These are phyloP conservation scores for Pammene fasciana DNA, from an alignment of 2,888 invertebrate species.

Conservation along the genomic window DNA sequence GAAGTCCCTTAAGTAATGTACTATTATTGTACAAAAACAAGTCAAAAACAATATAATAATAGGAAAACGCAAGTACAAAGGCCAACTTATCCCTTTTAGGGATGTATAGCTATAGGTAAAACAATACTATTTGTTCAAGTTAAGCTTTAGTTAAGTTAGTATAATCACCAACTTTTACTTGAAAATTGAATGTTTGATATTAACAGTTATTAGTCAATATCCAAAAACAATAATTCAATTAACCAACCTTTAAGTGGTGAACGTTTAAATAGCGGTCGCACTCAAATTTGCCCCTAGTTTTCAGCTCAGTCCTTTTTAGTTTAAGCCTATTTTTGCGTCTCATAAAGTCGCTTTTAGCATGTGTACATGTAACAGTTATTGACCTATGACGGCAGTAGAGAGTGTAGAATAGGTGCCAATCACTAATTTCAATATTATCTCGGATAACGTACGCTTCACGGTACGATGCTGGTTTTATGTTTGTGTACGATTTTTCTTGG, in stretches of 20 bases:
- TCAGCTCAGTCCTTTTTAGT: not conserved
- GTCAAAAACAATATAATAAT: too few species aligned
- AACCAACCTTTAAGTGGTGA: slow-evolving; percentile 21
- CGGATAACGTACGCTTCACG: slow-evolving; percentile 34
- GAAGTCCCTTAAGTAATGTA: too few species aligned
- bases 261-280: slow-evolving; percentile 12
- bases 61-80: too few species aligned
- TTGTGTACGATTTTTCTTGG: slow-evolving; percentile 48
- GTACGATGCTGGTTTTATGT: slow-evolving; percentile 11
- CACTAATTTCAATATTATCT: slow-evolving; percentile 21
- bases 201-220: slow-evolving; percentile 13
- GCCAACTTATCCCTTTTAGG: too few species aligned
- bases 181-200: not conserved
- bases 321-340: not conserved
- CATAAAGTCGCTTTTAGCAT: not conserved
- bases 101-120: not conserved
- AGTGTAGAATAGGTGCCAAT: slow-evolving; percentile 9
- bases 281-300: not conserved
- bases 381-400: not conserved
- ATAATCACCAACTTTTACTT: slow-evolving; percentile 12
- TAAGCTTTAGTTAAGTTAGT: not conserved
- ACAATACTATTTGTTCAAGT: not conserved
- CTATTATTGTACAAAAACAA: too few species aligned
- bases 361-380: not conserved
- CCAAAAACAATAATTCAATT: slow-evolving; percentile 12